Evolutionary conservation across 2,888 invertebrate genomes (phyloP), one percentile per base, ranked within the genome.

Genomic region (Lomographa bimaculata): DNA sequence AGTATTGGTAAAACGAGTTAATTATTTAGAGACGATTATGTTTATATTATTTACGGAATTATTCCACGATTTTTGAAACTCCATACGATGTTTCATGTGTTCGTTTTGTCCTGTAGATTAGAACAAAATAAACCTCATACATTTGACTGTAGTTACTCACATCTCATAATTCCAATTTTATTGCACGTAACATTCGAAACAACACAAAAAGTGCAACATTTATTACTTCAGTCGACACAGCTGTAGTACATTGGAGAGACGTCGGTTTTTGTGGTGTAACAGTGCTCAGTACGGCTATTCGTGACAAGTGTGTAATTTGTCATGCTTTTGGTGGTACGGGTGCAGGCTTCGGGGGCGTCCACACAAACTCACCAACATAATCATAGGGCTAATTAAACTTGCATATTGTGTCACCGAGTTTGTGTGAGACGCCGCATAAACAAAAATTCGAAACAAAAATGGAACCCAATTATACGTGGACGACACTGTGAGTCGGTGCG

Each of bases 281-380:
- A 63, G 72, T 71, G 73, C 65, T 64, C 57, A 40, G 59, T 66
- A 65, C 62, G 64, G 49, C 66, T 65, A 67, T 57, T 60, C 50
- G 60, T 57, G 63, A 66, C 56, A 64, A 64, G 68, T 75, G 65
- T 70, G 61, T 61, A 68, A 60, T 68, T 64, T 77, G 79, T 79
- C 86, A 86, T 86, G 86, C 86, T 79, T 64, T 68, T 75, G 78
- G 84, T 79, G 82, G 84, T 79, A 85, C 86, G 80, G 78, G 86
- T 87, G 87, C 86, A 84, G 86, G 81, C 79, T 59, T 57, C 54
- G 52, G 47, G 54, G 60, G 73, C 74, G n/a, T n/a, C 69, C 76
- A 71, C 79, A 79, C 76, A 76, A 80, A 80, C 74, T 49, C 54
- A 57, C 38, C 17, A 21, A 41, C 12, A 18, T 26, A 38, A 39